Evolutionary conservation across 2,888 invertebrate genomes (phyloP).

Genomic region (Caenorhabditis zanzibari): DNA sequence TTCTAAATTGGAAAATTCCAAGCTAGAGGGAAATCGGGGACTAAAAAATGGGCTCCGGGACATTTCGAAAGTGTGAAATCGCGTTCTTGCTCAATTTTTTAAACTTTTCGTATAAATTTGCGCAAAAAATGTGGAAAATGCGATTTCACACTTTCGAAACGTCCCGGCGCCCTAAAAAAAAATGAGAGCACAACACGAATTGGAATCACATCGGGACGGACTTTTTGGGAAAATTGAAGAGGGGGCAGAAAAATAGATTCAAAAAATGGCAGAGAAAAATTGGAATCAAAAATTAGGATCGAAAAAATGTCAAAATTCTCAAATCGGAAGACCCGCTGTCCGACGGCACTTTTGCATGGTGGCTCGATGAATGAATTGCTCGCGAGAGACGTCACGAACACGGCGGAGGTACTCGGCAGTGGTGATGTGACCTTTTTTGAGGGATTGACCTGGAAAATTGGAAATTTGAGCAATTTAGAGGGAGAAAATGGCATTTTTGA

Average conservation of each 20-base stretch:
- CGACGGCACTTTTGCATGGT: constrained; percentile 97
- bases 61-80: too few species aligned
- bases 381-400: constrained; percentile 94
- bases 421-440: constrained; percentile 87
- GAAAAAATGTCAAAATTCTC: constrained; percentile 1
- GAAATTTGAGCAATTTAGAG: neutral
- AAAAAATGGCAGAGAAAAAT: neutral
- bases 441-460: constrained; percentile 63
- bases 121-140: neutral
- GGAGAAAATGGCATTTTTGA: neutral
- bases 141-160: too few species aligned
- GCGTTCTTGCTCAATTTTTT: too few species aligned
- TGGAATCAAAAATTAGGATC: constrained; percentile 25
- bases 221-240: constrained; percentile 15
- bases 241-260: neutral
- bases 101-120: too few species aligned
- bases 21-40: neutral
- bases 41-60: too few species aligned
- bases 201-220: neutral
- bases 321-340: constrained; percentile 90
- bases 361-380: constrained; percentile 96
- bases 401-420: constrained; percentile 96
- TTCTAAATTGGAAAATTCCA: neutral
- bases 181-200: neutral
- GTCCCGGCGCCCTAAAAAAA: too few species aligned